Conservation (phyloP, 2,888 invertebrate species). For the Laothoe populi region DNA sequence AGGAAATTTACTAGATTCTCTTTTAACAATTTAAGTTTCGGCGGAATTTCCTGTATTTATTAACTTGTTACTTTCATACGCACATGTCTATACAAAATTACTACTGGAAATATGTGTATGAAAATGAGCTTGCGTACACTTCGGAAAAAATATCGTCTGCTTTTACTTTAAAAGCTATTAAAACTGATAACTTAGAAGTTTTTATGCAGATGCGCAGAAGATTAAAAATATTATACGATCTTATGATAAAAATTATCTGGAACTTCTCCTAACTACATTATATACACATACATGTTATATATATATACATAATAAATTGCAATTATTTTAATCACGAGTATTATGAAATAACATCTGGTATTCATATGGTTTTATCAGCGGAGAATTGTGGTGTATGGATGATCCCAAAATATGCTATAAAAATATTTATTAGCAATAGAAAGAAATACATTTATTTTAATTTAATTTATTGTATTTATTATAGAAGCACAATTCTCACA, state of each 20-base stretch:
- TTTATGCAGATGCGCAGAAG: neutral
- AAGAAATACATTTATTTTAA: too few species aligned
- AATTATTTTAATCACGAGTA: too few species aligned
- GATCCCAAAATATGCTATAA: too few species aligned
- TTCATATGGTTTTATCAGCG: too few species aligned
- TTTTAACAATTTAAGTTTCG: constrained; percentile 52
- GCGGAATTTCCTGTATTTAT: constrained; percentile 57
- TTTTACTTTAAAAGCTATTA: constrained; percentile 3
- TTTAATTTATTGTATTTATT: too few species aligned
- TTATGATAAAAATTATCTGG: neutral
- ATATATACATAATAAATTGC: too few species aligned
- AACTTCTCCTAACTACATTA: too few species aligned
- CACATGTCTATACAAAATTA: neutral
- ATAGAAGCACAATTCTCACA: too few species aligned
- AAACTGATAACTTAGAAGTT: neutral
- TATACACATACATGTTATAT: too few species aligned
- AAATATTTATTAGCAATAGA: too few species aligned
- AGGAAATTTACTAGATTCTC: constrained; percentile 75
- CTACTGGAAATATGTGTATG: neutral
- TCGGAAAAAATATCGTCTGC: neutral
- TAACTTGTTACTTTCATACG: constrained; percentile 49
- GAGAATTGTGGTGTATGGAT: too few species aligned
- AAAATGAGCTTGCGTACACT: neutral
- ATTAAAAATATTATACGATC: neutral
- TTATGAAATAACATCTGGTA: too few species aligned